phyloP scores from a whole-genome alignment of 1,140 invertebrate genomes.

The Drosophila kurseongensis region DNA sequence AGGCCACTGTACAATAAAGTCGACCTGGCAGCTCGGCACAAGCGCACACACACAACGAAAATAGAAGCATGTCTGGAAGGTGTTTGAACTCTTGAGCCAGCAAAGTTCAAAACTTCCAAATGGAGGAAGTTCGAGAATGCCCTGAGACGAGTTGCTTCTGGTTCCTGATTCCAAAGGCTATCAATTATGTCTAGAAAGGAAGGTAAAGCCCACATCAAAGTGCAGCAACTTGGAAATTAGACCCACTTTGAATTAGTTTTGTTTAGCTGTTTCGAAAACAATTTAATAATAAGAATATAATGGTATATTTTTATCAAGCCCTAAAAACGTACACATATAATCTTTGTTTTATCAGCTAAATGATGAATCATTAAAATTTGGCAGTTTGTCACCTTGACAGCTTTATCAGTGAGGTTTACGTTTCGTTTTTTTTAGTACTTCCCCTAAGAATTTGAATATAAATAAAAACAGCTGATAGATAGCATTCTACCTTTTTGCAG shows the following conservation, averaged over 20 bases:
- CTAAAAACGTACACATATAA: background rate
- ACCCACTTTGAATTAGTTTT: constrained; percentile 1
- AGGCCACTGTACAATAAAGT: constrained; percentile 43
- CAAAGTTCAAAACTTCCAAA: constrained; percentile 60
- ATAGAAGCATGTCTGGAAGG: constrained; percentile 30
- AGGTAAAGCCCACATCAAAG: constrained; percentile 7
- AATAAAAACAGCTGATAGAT: too few relatives aligned
- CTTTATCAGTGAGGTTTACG: background rate
- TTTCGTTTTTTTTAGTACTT: background rate
- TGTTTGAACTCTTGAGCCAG: constrained; percentile 62
- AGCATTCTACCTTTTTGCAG: too few relatives aligned
- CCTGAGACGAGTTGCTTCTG: constrained; percentile 17
- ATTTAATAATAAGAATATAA: background rate
- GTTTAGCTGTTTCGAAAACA: background rate
- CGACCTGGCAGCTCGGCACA: constrained; percentile 52
- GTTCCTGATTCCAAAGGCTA: constrained; percentile 2
- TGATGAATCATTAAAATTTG: constrained; percentile 16
- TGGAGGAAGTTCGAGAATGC: constrained; percentile 44
- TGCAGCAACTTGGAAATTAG: constrained; percentile 17
- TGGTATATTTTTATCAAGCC: background rate
- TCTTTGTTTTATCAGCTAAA: background rate
- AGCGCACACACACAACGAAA: constrained; percentile 6
- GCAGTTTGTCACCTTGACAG: background rate
- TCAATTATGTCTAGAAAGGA: constrained; percentile 30
- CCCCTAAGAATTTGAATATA: too few relatives aligned